Evolutionary conservation across 2,113 vertebrate species (phyloP).

Genomic region (Numenius arquata): DNA sequence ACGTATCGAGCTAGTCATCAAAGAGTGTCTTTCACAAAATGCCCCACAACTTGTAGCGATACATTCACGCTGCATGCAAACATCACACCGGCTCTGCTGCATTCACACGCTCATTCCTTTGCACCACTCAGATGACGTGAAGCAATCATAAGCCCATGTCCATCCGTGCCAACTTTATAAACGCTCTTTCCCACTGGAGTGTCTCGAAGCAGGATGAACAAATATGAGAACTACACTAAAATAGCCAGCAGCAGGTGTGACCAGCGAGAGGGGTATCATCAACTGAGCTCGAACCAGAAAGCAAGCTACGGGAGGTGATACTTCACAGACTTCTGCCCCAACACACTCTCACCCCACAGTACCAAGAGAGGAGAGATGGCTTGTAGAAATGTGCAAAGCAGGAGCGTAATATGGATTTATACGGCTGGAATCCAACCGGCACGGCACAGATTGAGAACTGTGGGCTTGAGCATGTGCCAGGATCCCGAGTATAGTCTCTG

Average conservation of each 20-base stretch:
- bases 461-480: constrained; percentile 23
- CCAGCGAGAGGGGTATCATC: not conserved
- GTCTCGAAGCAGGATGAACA: constrained; percentile 20
- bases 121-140: constrained; percentile 1
- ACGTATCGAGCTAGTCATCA: not conserved
- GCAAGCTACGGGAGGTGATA: constrained; percentile 16
- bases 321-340: constrained; percentile 22
- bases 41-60: not conserved
- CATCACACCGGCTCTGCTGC: not conserved
- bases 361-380: not conserved
- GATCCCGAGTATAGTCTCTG: not conserved
- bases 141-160: constrained; percentile 17
- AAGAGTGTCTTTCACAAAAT: not conserved
- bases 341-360: not conserved
- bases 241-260: constrained; percentile 47
- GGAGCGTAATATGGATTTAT: constrained; percentile 10
- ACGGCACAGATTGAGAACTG: not conserved
- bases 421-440: constrained; percentile 7
- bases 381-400: constrained; percentile 22
- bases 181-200: not conserved
- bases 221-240: not conserved
- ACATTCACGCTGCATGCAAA: constrained; percentile 11
- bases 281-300: not conserved
- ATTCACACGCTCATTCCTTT: not conserved
- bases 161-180: constrained; percentile 41